These are phyloP conservation scores for Leucoraja ocellata DNA, from an alignment of 2,797 vertebrate species.

Conservation along the genomic window DNA sequence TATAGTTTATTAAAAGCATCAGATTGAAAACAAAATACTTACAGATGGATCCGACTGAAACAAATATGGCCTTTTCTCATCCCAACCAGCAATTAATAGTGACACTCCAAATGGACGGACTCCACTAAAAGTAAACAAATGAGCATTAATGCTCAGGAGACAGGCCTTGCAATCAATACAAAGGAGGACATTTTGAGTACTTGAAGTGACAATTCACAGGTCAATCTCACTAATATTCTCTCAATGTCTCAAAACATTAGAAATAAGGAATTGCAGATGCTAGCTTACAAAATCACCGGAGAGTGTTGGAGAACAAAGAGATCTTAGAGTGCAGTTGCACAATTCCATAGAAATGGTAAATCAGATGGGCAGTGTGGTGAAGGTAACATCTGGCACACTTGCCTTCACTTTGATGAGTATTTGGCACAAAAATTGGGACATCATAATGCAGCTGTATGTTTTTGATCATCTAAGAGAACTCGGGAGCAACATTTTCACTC, in stretches of 20 bases:
- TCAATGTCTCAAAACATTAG: not conserved
- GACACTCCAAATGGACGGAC: conserved; percentile 97
- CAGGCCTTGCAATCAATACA: not conserved
- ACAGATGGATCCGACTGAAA: conserved; percentile 98
- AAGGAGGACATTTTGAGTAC: not conserved
- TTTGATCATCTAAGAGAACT: too few species aligned
- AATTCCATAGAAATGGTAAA: too few species aligned
- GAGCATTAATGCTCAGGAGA: too few species aligned
- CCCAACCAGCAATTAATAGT: conserved; percentile 95
- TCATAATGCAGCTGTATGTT: too few species aligned
- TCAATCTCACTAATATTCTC: not conserved
- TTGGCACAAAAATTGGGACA: too few species aligned
- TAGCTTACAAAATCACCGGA: too few species aligned
- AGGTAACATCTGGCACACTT: too few species aligned
- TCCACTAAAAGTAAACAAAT: conserved; percentile 62
- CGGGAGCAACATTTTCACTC: not conserved
- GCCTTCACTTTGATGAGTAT: too few species aligned
- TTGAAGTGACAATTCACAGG: not conserved
- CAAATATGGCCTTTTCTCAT: conserved; percentile 89
- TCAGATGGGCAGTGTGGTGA: too few species aligned
- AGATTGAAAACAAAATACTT: conserved; percentile 50
- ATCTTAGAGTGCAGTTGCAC: too few species aligned
- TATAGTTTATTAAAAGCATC: not conserved
- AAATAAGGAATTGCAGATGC: too few species aligned
- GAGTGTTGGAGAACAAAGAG: too few species aligned